These are phyloP conservation scores for Heliconius erato DNA, from an alignment of 2,888 invertebrate genomes.

Conservation along the genomic window DNA sequence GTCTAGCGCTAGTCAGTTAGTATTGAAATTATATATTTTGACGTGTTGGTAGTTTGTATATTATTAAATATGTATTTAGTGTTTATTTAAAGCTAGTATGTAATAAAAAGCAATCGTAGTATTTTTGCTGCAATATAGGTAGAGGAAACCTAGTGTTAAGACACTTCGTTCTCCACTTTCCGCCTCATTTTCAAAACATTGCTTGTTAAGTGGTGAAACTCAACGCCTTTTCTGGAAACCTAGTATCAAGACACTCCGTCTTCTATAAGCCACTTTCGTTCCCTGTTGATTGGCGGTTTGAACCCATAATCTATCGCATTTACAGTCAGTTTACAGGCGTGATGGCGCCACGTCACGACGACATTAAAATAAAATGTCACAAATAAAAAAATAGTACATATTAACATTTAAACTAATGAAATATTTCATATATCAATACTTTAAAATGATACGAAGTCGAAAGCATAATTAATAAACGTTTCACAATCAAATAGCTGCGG, in stretches of 20 bases:
- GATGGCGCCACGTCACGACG: no score
- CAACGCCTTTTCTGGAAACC: neutral
- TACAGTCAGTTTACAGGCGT: no score
- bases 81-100: neutral
- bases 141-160: no score
- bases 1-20: neutral
- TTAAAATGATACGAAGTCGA: neutral
- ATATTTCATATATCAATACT: neutral
- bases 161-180: no score
- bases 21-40: neutral
- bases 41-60: neutral
- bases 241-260: neutral
- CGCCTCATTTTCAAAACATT: no score
- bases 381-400: no score
- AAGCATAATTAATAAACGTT: neutral
- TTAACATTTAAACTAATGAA: no score
- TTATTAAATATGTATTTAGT: neutral
- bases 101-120: no score
- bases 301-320: no score
- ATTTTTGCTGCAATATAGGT: no score
- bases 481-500: constrained; percentile 26
- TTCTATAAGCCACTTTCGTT: neutral
- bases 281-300: neutral
- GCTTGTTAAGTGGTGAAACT: neutral
- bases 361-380: no score